Evolutionary conservation across 2,888 invertebrate genomes (phyloP).

Genomic region (Philhelius pedissequus): DNA sequence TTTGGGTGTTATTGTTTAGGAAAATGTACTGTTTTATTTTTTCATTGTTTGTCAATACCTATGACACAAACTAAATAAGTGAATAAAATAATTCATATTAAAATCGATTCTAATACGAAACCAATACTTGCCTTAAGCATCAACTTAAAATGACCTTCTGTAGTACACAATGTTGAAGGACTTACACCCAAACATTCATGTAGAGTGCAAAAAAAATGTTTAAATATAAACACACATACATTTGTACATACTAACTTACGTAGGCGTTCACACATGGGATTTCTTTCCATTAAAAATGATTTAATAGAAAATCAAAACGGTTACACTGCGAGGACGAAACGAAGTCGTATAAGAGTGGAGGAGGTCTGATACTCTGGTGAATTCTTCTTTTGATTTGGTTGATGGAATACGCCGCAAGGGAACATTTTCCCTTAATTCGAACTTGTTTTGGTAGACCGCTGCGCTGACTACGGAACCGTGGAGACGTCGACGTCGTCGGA

Average conservation of each 20-base stretch:
- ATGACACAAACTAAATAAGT: too few species aligned
- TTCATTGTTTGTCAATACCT: too few species aligned
- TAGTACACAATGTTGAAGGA: constrained; percentile 22
- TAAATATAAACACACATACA: background rate
- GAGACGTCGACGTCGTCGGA: background rate
- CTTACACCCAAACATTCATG: background rate
- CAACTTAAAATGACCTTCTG: background rate
- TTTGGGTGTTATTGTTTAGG: too few species aligned
- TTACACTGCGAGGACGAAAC: constrained; percentile 12
- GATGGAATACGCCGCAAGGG: constrained; percentile 52
- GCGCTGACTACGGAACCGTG: background rate
- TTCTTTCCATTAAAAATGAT: constrained; percentile 63
- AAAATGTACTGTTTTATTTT: too few species aligned
- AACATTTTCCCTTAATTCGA: constrained; percentile 59
- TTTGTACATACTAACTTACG: too few species aligned
- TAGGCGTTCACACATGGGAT: constrained; percentile 5
- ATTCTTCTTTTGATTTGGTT: constrained; percentile 56
- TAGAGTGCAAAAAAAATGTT: background rate
- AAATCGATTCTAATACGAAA: background rate
- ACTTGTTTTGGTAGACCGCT: constrained; percentile 33
- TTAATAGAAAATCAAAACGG: constrained; percentile 63
- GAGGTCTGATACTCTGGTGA: constrained; percentile 27
- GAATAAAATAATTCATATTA: background rate
- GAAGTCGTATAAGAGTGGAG: background rate
- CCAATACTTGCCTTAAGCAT: background rate